phyloP scores from a whole-genome alignment of 2,797 vertebrate genomes.

The Sebastes kiyomatsui region DNA sequence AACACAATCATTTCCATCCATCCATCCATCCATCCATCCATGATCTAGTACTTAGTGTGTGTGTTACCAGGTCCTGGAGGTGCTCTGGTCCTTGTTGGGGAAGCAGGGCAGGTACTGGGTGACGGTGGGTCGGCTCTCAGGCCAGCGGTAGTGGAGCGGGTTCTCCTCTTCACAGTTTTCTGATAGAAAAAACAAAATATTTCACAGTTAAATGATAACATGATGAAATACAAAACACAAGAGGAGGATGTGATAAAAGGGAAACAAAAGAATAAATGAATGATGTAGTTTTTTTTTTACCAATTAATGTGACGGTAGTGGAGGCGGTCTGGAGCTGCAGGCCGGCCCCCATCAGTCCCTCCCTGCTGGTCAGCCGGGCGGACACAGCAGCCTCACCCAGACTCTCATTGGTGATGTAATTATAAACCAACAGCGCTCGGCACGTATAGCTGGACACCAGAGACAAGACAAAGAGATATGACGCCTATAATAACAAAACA shows the following conservation, averaged over 20 bases:
- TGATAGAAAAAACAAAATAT: conserved; percentile 40
- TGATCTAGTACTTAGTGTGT: neutral
- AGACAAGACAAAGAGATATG: neutral
- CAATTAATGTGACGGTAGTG: conserved; percentile 75
- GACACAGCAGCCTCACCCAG: conserved; percentile 82
- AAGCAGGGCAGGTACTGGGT: conserved; percentile 82
- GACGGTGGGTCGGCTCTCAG: conserved; percentile 78
- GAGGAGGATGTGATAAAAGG: neutral
- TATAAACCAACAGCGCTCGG: conserved; percentile 87
- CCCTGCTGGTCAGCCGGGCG: conserved; percentile 75
- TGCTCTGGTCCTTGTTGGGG: conserved; percentile 83
- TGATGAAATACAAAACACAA: neutral
- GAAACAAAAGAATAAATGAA: neutral
- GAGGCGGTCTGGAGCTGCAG: conserved; percentile 64
- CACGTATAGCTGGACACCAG: conserved; percentile 79
- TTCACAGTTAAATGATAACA: too few relatives aligned
- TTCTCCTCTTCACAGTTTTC: conserved; percentile 85
- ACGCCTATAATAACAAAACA: too few relatives aligned
- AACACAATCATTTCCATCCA: too few relatives aligned
- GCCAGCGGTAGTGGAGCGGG: conserved; percentile 86
- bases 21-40: too few relatives aligned
- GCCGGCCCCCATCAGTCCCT: conserved; percentile 60
- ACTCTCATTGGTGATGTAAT: conserved; percentile 79
- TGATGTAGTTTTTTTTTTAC: conserved; percentile 62
- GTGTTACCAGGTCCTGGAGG: conserved; percentile 89